Base-by-base conservation (phyloP, 1,140 invertebrate species). In the Ceratina japonica region DNA sequence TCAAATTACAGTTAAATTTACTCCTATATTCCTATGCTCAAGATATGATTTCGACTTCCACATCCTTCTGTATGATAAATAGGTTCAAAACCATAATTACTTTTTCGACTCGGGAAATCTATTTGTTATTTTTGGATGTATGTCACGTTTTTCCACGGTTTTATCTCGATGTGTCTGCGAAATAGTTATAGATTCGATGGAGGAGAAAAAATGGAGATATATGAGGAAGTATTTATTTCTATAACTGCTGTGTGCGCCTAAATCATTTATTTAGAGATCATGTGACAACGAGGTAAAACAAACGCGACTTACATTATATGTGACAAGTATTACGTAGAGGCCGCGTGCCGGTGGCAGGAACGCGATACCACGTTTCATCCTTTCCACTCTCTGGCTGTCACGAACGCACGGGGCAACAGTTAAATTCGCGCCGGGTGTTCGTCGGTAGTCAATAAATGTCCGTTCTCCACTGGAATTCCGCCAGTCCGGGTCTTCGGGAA, bases 391-490 rank as follows among this genome's bases (percentile, higher is more conserved):
- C 12, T 12, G 49, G 24, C 16, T 51, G 64, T 71, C 71, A 54
- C 61, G 44, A 59, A 44, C 37, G 49, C 49, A 51, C n/a, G 49
- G 61, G 10, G 64, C 37, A 44, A 59, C 66, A 54, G 51, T 61
- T 65, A 66, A 76, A 76, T 76, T 80, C 59, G 52, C 52, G 52
- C 37, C 51, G 49, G 70, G 64, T 12, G 56, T 75, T 54, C 72
- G 51, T 77, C 79, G 51, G 51, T 75, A 59, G 73, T 72, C 79
- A 65, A 83, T 83, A 72, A 70, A 61, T 44, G 68, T 83, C 75
- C 37, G 54, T 63, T 52, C 58, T 58, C 52, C 70, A 77, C 73
- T 83, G 80, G 78, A 82, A 82, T 82, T 49, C 68, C 61, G 80
- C 68, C 79, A 78, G 69, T 18, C 62, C 62, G 51, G 56, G 51